These are phyloP conservation scores for Sminthurinus signatus DNA, from an alignment of 1,140 invertebrate genomes.

Conservation along the genomic window DNA sequence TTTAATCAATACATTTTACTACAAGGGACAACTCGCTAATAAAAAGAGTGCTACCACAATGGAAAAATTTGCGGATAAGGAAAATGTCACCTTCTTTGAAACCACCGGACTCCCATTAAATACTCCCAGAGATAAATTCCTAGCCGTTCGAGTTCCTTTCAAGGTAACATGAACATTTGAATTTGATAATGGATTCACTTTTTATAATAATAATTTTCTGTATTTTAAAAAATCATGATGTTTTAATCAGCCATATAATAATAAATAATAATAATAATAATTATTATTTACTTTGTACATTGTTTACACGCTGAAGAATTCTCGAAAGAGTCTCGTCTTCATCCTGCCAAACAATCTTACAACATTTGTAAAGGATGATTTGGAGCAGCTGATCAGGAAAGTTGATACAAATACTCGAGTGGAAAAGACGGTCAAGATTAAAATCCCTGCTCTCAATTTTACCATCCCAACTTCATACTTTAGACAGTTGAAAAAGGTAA, in stretches of 20 bases:
- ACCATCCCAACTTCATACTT: conserved; percentile 2
- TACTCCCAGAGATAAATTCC: not conserved
- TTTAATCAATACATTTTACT: conserved; percentile 28
- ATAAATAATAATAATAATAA: no score
- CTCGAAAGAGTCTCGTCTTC: not conserved
- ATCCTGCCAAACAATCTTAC: not conserved
- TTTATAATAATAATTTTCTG: no score
- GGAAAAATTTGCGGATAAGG: not conserved
- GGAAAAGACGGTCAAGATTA: not conserved
- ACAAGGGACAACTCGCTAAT: conserved; percentile 18
- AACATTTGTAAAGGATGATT: not conserved
- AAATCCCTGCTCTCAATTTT: not conserved
- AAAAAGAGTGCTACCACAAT: conserved; percentile 2
- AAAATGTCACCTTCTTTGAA: not conserved
- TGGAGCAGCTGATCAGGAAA: not conserved
- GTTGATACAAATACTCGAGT: not conserved
- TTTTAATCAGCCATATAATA: no score
- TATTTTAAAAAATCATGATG: no score
- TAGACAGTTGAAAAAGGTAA: conserved; percentile 1
- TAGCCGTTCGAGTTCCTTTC: not conserved
- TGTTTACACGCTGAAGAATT: no score
- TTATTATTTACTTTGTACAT: no score
- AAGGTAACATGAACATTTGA: not conserved
- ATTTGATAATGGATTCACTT: not conserved
- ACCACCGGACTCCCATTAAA: not conserved